phyloP scores from a whole-genome alignment of 1,140 invertebrate genomes.

The Orius laevigatus region DNA sequence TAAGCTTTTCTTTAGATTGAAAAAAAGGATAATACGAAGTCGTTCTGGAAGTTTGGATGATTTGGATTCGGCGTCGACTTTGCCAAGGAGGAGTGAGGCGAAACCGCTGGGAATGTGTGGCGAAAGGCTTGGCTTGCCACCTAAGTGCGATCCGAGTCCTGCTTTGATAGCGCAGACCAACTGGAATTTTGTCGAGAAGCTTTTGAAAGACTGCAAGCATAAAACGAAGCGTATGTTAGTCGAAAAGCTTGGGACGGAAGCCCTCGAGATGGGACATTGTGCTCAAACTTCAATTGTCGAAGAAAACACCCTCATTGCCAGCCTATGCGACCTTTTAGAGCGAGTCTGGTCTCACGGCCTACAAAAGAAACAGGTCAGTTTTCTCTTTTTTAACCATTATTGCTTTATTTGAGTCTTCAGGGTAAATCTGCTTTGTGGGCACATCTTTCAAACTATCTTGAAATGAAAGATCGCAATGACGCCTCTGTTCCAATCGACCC shows the following conservation, averaged over 20 bases:
- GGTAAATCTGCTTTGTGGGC: constrained; percentile 92
- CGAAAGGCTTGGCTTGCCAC: constrained; percentile 7
- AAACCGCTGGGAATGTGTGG: constrained; percentile 17
- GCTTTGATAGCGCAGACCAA: constrained; percentile 92
- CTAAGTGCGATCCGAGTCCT: constrained; percentile 42
- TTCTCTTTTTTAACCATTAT: neutral
- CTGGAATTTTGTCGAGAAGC: constrained; percentile 94
- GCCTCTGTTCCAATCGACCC: constrained; percentile 58
- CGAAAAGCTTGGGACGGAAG: constrained; percentile 95
- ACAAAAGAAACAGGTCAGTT: constrained; percentile 72
- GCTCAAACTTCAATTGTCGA: constrained; percentile 47
- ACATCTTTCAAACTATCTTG: constrained; percentile 76
- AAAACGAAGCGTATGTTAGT: constrained; percentile 96
- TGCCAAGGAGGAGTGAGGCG: constrained; percentile 16
- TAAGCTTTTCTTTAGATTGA: no score
- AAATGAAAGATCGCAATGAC: constrained; percentile 64
- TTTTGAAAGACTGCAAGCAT: constrained; percentile 81
- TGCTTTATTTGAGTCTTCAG: constrained; percentile 23
- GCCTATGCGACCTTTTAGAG: constrained; percentile 92
- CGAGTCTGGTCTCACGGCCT: constrained; percentile 96
- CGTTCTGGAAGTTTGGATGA: neutral
- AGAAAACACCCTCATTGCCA: constrained; percentile 94
- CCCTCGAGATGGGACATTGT: constrained; percentile 48
- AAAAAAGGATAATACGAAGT: neutral
- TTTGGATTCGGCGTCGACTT: neutral